phyloP scores from a whole-genome alignment of 2,797 vertebrate genomes.

The Leptatherina wallacei region DNA sequence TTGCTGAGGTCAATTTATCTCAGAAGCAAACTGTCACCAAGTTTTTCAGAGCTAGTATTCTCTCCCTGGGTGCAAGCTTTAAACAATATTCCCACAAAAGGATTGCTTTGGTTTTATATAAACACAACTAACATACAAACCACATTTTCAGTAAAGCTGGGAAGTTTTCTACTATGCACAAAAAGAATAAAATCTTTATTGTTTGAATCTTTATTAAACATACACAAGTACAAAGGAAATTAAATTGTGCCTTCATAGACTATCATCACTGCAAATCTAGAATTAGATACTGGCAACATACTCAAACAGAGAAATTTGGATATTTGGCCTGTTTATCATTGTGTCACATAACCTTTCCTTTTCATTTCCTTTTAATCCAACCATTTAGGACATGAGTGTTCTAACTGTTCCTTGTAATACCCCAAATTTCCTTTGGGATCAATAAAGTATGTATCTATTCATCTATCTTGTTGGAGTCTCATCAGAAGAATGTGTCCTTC shows the following conservation, averaged over 20 bases:
- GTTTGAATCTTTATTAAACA: background rate
- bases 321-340: background rate
- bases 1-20: constrained; percentile 76
- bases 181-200: background rate
- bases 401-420: too few relatives aligned
- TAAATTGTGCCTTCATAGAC: background rate
- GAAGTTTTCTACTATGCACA: background rate
- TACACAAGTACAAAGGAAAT: background rate
- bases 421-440: too few relatives aligned
- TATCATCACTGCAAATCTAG: background rate
- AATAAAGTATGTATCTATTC: background rate
- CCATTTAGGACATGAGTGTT: background rate
- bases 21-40: constrained; percentile 70
- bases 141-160: background rate
- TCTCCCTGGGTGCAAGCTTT: constrained; percentile 37
- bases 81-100: constrained; percentile 35
- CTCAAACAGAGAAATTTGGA: background rate
- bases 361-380: background rate
- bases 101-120: constrained; percentile 5
- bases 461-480: background rate
- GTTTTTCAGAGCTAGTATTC: constrained; percentile 50
- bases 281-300: background rate
- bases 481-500: background rate
- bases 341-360: background rate
- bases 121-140: background rate